phyloP scores from a whole-genome alignment of 2,113 vertebrate species.

The Chlorodrepanis virens region DNA sequence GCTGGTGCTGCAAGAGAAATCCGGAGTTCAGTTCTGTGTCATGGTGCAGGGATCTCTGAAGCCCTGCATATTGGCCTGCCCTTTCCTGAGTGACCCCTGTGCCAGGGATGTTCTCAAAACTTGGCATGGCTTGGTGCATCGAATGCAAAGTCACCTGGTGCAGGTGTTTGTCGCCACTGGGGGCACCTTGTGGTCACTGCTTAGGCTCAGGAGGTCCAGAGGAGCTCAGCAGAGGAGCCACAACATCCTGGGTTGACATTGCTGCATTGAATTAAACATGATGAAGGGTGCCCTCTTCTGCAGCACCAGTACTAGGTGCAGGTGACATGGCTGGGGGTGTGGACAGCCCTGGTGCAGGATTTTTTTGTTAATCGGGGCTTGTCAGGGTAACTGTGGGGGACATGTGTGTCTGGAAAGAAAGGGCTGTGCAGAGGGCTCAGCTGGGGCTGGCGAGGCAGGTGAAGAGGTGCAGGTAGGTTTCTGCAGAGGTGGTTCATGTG shows the following conservation, averaged over 20 bases:
- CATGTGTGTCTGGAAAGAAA: neutral
- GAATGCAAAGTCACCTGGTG: neutral
- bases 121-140: neutral
- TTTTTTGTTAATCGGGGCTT: neutral
- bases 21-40: neutral
- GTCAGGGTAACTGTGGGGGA: rapidly evolving
- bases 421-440: rapidly evolving
- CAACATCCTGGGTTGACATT: rapidly evolving
- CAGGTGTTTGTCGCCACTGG: neutral
- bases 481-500: rapidly evolving
- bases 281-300: neutral
- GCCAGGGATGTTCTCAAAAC: neutral
- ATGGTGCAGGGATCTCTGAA: rapidly evolving
- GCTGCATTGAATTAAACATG: neutral
- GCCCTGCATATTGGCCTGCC: rapidly evolving
- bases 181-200: neutral
- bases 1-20: neutral
- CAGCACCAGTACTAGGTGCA: neutral
- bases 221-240: neutral
- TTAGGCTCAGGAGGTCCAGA: neutral
- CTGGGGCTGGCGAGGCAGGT: neutral
- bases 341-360: neutral
- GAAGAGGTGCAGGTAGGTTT: neutral
- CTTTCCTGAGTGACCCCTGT: neutral
- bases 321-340: rapidly evolving